These are phyloP conservation scores for Drosophila lutescens DNA, from an alignment of 2,888 invertebrate species.

Conservation along the genomic window DNA sequence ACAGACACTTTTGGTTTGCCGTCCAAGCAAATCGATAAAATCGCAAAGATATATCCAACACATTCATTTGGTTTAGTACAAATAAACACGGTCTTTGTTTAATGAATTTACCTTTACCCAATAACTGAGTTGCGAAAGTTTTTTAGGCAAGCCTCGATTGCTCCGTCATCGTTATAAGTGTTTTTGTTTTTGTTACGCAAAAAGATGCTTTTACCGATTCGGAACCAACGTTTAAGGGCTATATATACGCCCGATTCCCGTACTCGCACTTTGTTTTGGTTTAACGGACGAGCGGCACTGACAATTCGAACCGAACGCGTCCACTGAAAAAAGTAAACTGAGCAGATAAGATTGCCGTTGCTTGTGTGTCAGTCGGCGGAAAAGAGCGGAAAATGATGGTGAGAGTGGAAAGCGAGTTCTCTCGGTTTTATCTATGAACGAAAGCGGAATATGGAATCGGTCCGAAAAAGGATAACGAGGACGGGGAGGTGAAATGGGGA, in stretches of 20 bases:
- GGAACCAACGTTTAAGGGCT: conserved; percentile 3
- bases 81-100: conserved; percentile 42
- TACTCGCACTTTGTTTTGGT: conserved; percentile 23
- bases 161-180: conserved; percentile 34
- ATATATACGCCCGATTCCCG: conserved; percentile 19
- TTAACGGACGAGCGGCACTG: conserved; percentile 1
- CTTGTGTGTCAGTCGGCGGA: not conserved
- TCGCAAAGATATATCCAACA: not conserved
- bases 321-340: conserved; percentile 19
- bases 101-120: conserved; percentile 30
- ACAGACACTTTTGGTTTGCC: conserved; percentile 40
- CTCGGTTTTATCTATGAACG: conserved; percentile 14
- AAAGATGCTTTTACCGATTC: not conserved
- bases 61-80: conserved; percentile 14
- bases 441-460: conserved; percentile 11
- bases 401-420: conserved; percentile 6
- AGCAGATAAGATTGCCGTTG: conserved; percentile 10
- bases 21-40: conserved; percentile 51
- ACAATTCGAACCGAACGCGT: conserved; percentile 15
- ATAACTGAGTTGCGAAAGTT: conserved; percentile 18
- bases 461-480: not conserved
- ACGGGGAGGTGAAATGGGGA: too few species aligned
- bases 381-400: conserved; percentile 1
- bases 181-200: conserved; percentile 4
- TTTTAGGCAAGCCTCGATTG: conserved; percentile 24